A percentile compares a stretch with the other conserved stretches of the same genome.
phyloP scores from a whole-genome alignment of 2,797 vertebrate species.

The Nothura maculosa region DNA sequence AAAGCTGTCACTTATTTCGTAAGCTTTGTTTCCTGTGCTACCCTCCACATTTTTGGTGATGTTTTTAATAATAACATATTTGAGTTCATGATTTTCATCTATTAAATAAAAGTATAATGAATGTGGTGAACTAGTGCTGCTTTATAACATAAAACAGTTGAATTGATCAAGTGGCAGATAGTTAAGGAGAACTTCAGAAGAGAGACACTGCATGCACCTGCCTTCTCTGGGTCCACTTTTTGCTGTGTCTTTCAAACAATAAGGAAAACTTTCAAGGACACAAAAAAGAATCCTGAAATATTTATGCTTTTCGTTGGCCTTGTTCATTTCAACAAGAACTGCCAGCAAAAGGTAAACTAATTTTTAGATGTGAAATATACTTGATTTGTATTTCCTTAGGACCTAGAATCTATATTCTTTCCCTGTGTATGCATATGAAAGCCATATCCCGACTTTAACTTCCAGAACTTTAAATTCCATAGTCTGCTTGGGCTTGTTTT shows the following conservation, averaged over 20 bases:
- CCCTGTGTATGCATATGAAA: neutral
- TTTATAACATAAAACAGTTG: neutral
- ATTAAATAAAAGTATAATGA: neutral
- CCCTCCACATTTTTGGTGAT: neutral
- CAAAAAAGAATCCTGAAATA: neutral
- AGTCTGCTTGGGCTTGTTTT: neutral
- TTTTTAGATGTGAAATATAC: neutral
- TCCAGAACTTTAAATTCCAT: neutral
- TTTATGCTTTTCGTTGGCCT: neutral
- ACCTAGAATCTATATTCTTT: neutral
- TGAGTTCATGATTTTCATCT: neutral
- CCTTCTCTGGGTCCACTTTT: neutral
- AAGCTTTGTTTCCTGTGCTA: neutral
- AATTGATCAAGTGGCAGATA: neutral
- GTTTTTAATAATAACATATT: neutral
- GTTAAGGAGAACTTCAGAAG: neutral
- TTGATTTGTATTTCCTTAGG: neutral
- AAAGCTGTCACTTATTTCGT: neutral
- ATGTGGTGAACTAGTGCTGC: neutral
- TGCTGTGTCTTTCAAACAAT: fast-evolving
- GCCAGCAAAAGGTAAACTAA: neutral
- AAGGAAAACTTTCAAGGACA: neutral
- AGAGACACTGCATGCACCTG: neutral
- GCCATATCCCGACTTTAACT: neutral
- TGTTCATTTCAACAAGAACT: neutral